A percentile compares a stretch with the other conserved stretches of the same genome.
phyloP scores from a whole-genome alignment of 2,113 vertebrate genomes.

The Ailurus styani region DNA sequence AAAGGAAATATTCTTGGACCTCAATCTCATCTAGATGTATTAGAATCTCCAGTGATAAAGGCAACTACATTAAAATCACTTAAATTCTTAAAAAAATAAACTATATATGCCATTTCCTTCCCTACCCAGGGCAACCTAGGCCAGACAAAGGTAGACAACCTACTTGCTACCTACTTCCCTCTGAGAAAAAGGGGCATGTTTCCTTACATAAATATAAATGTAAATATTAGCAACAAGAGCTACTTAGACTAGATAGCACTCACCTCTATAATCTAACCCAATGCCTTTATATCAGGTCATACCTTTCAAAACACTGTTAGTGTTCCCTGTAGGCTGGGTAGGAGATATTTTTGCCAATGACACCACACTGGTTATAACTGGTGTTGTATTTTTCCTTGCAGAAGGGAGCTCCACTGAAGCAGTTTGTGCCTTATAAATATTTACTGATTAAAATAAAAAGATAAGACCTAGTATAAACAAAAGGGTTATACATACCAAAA shows the following conservation, averaged over 20 bases:
- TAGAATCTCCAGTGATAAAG: constrained; percentile 9
- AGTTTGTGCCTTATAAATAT: constrained; percentile 77
- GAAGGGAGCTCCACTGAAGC: constrained; percentile 74
- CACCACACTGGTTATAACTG: constrained; percentile 93
- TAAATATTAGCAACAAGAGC: not conserved
- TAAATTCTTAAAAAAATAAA: constrained; percentile 20
- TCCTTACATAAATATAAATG: not conserved
- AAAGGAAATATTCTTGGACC: not conserved
- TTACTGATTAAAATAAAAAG: constrained; percentile 78
- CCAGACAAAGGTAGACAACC: too few species aligned
- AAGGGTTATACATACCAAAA: not conserved
- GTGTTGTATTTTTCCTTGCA: constrained; percentile 85
- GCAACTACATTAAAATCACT: not conserved
- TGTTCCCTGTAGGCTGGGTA: constrained; percentile 80
- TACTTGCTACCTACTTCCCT: not conserved
- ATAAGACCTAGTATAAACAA: constrained; percentile 37
- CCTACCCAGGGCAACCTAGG: not conserved
- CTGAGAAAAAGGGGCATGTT: not conserved
- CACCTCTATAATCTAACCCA: not conserved
- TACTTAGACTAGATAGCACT: not conserved
- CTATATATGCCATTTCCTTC: not conserved
- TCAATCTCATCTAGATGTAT: not conserved
- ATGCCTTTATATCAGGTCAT: constrained; percentile 51
- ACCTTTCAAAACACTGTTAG: constrained; percentile 87
- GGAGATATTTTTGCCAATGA: constrained; percentile 88